Conservation (phyloP, 2,113 vertebrate genomes). For the Pseudopipra pipra region DNA sequence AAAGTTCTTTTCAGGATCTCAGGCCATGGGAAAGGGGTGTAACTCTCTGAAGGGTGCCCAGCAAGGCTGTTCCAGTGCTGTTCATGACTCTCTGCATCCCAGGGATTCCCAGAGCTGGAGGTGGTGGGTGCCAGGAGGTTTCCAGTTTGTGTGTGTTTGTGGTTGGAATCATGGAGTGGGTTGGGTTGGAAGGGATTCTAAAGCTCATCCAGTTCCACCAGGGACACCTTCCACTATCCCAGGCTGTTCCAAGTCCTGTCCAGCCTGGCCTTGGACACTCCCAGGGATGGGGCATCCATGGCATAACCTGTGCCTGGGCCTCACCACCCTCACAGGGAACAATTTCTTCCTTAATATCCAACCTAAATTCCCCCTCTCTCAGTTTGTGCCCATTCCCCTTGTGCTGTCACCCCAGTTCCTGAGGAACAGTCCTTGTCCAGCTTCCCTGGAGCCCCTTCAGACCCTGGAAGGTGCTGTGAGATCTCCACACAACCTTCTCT, state of each 20-base stretch:
- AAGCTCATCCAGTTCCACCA: not conserved
- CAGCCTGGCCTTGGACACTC: accelerated
- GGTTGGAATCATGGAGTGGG: not conserved
- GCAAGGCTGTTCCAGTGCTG: accelerated
- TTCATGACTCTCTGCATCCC: not conserved
- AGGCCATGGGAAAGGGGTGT: not conserved
- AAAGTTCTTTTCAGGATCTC: not conserved
- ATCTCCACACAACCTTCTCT: not conserved
- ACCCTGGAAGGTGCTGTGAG: not conserved
- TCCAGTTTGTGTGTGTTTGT: not conserved
- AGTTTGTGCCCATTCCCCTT: accelerated
- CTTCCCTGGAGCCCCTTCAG: not conserved
- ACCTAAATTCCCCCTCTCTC: not conserved
- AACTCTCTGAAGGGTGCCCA: not conserved
- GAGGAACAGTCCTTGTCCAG: not conserved
- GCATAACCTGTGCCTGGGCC: not conserved
- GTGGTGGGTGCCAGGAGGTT: not conserved
- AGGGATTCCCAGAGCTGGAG: not conserved
- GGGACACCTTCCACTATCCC: not conserved
- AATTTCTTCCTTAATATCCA: not conserved
- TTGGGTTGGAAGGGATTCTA: not conserved
- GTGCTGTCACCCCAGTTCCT: not conserved
- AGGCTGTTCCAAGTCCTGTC: accelerated
- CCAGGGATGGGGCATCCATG: not conserved
- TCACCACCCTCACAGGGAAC: accelerated